Conservation (phyloP, 2,797 vertebrate genomes). For the Rhynchotus rufescens region DNA sequence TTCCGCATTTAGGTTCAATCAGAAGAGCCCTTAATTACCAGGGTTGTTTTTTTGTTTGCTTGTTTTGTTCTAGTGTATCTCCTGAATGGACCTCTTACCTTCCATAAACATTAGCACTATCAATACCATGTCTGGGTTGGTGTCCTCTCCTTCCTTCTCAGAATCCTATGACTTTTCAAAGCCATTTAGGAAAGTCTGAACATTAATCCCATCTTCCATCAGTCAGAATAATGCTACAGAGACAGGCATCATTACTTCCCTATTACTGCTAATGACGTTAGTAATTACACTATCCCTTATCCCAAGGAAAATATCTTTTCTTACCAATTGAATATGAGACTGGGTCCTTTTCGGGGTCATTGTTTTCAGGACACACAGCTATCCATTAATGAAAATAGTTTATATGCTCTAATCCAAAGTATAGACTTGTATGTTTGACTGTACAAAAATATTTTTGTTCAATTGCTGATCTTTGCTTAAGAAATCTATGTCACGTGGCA, state of each 20-base stretch:
- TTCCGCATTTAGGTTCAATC: not conserved
- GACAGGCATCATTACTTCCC: not conserved
- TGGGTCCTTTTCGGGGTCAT: not conserved
- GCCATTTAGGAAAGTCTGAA: not conserved
- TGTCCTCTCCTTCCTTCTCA: not conserved
- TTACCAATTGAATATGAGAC: not conserved
- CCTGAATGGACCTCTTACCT: not conserved
- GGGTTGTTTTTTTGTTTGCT: no score
- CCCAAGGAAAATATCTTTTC: not conserved
- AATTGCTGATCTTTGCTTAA: not conserved
- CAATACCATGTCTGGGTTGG: not conserved
- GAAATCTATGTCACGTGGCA: not conserved
- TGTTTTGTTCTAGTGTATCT: not conserved
- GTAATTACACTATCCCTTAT: not conserved
- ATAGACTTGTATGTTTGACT: not conserved
- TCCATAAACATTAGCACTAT: not conserved
- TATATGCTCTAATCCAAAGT: not conserved
- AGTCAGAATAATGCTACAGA: not conserved
- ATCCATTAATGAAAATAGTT: not conserved
- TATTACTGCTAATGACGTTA: not conserved
- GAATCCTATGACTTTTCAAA: not conserved
- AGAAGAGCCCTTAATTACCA: not conserved
- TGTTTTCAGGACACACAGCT: not conserved
- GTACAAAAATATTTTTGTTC: not conserved
- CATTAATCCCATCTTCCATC: not conserved